Conservation (phyloP, 1,140 invertebrate species). For the Telenomus remus region DNA sequence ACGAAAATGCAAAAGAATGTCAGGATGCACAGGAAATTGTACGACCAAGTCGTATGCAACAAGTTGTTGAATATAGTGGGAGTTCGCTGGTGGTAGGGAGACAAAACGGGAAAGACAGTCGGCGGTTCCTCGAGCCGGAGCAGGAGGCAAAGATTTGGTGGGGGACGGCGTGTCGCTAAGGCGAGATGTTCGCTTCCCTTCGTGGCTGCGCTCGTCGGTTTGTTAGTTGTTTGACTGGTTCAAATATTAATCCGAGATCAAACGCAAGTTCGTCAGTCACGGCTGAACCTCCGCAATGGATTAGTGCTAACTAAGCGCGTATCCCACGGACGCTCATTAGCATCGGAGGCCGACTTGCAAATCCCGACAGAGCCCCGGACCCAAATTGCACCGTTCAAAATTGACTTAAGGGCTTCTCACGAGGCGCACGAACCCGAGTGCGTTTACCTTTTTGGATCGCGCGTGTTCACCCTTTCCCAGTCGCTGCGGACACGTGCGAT, state of each 20-base stretch:
- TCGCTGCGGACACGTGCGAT: neutral
- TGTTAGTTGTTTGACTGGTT: constrained; percentile 61
- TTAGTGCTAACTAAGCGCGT: constrained; percentile 27
- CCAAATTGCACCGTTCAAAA: too few species aligned
- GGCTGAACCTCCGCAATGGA: constrained; percentile 37
- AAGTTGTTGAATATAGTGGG: constrained; percentile 52
- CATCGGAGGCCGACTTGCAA: neutral
- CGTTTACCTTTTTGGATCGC: constrained; percentile 8
- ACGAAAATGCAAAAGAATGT: constrained; percentile 30
- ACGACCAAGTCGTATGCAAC: constrained; percentile 27
- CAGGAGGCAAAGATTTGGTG: constrained; percentile 22
- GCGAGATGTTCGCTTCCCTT: constrained; percentile 59
- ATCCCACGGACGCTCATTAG: neutral
- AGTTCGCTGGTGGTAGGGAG: constrained; percentile 38
- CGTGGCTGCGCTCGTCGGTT: constrained; percentile 52
- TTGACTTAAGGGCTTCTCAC: too few species aligned
- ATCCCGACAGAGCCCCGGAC: constrained; percentile 25
- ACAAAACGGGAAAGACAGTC: constrained; percentile 42
- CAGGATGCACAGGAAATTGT: constrained; percentile 26
- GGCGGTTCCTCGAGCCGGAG: constrained; percentile 2
- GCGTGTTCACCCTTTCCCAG: neutral
- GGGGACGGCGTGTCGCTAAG: constrained; percentile 58
- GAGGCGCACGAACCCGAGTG: constrained; percentile 1
- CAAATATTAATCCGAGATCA: constrained; percentile 55
- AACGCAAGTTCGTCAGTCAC: constrained; percentile 53